These are phyloP conservation scores for Sylvilagus floridanus DNA, from an alignment of 2,797 vertebrate genomes.

Conservation along the genomic window DNA sequence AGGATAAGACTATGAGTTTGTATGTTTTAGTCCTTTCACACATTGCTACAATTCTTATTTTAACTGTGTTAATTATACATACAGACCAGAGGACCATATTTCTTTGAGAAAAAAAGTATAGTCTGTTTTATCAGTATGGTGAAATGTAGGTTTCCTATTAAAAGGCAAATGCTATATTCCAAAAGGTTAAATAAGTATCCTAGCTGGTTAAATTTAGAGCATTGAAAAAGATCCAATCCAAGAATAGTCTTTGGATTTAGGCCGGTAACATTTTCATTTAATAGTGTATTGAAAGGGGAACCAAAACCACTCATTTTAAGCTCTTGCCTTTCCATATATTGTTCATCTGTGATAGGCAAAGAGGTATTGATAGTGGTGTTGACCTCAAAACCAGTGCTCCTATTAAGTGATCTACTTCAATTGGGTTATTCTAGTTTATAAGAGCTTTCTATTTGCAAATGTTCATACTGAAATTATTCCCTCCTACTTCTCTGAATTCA, in stretches of 20 bases:
- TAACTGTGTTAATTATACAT: constrained; percentile 2
- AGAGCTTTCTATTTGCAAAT: constrained; percentile 27
- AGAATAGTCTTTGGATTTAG: constrained; percentile 70
- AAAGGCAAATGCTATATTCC: constrained; percentile 73
- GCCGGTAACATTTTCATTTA: constrained; percentile 73
- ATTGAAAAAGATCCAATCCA: constrained; percentile 69
- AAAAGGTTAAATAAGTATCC: constrained; percentile 68
- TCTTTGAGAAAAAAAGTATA: constrained; percentile 10
- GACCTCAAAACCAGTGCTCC: not conserved
- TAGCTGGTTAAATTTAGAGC: constrained; percentile 77
- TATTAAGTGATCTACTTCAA: not conserved
- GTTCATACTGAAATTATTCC: not conserved
- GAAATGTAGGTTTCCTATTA: constrained; percentile 68
- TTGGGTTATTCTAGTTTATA: not conserved
- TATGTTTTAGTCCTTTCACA: not conserved
- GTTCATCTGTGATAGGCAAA: not conserved
- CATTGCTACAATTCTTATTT: not conserved
- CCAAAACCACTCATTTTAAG: constrained; percentile 21
- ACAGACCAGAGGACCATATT: not conserved
- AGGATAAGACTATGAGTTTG: not conserved
- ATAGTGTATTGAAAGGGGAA: constrained; percentile 58
- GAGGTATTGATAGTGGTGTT: not conserved
- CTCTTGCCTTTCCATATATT: constrained; percentile 35
- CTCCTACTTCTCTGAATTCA: constrained; percentile 2
- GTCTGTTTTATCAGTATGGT: constrained; percentile 20